Percentiles rank a stretch among this genome's conserved stretches.
Conservation (phyloP, 2,113 vertebrate species). For the Gadus chalcogrammus region DNA sequence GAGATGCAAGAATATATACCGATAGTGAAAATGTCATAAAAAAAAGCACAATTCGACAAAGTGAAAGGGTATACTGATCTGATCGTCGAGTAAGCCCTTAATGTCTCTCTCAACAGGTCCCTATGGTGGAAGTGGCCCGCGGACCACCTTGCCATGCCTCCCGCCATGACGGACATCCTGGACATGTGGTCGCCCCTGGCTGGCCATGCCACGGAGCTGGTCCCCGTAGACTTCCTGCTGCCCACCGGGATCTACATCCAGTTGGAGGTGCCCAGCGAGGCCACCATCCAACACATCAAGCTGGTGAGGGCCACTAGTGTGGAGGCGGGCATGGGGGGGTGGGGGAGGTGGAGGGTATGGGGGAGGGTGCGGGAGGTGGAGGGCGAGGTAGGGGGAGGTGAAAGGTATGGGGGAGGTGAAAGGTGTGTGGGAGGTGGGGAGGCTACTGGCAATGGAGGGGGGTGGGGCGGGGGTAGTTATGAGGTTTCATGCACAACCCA, state of each 20-base stretch:
- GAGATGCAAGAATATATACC: too few species aligned
- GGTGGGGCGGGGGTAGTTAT: too few species aligned
- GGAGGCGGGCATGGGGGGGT: background rate
- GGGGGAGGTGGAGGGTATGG: background rate
- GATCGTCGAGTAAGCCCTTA: background rate
- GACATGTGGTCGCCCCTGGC: constrained; percentile 94
- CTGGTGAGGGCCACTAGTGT: constrained; percentile 73
- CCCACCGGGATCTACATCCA: constrained; percentile 97
- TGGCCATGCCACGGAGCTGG: constrained; percentile 79
- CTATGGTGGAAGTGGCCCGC: constrained; percentile 84
- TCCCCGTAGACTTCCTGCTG: constrained; percentile 92
- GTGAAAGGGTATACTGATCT: background rate
- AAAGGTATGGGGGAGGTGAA: background rate
- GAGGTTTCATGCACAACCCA: too few species aligned
- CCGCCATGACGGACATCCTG: constrained; percentile 93
- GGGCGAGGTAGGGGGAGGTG: too few species aligned
- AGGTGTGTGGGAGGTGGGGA: too few species aligned
- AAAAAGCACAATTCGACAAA: background rate
- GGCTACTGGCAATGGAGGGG: too few species aligned
- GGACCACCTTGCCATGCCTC: constrained; percentile 87
- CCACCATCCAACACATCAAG: constrained; percentile 94
- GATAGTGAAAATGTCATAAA: background rate
- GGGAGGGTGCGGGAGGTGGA: too few species aligned
- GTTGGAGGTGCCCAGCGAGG: constrained; percentile 91
- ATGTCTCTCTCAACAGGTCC: constrained; percentile 66